A percentile compares a stretch with the other conserved stretches of the same genome.
Evolutionary conservation across 2,888 invertebrate species (phyloP).

Genomic region (Drosophila anceps): DNA sequence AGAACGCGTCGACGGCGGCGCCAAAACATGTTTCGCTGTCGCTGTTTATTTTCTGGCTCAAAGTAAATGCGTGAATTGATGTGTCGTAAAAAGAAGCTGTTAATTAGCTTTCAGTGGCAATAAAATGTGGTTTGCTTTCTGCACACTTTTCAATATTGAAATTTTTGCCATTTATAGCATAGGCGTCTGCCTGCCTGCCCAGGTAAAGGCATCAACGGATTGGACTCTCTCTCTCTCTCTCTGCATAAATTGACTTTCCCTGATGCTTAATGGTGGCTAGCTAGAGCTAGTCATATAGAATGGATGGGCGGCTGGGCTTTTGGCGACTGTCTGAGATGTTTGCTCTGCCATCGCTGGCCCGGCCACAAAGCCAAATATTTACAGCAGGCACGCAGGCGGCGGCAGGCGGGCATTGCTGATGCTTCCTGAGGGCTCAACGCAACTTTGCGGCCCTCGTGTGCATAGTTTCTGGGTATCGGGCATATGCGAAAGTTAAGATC

Average conservation of each 20-base stretch:
- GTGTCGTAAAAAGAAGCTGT: constrained; percentile 52
- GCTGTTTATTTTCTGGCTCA: constrained; percentile 60
- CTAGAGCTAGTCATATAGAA: constrained; percentile 28
- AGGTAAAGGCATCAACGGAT: constrained; percentile 21
- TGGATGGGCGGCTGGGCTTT: not conserved
- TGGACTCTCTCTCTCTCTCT: constrained; percentile 10
- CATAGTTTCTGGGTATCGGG: constrained; percentile 57
- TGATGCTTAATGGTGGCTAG: constrained; percentile 46
- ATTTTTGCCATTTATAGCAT: constrained; percentile 37
- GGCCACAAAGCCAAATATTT: constrained; percentile 77
- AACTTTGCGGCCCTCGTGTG: constrained; percentile 59
- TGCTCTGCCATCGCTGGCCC: constrained; percentile 44
- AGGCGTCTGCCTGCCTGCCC: not conserved
- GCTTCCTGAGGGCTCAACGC: constrained; percentile 32
- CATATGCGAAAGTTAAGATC: constrained; percentile 65
- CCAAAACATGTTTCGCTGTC: constrained; percentile 41
- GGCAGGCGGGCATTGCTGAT: not conserved
- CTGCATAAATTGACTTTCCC: constrained; percentile 55
- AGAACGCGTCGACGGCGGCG: constrained; percentile 15
- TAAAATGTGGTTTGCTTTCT: constrained; percentile 51
- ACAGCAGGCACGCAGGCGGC: constrained; percentile 28
- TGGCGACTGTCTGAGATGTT: constrained; percentile 63
- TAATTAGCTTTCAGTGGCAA: constrained; percentile 52
- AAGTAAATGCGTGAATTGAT: constrained; percentile 59
- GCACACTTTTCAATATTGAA: constrained; percentile 45